phyloP scores from a whole-genome alignment of 2,113 vertebrate genomes.

The Dolichotis patagonum region DNA sequence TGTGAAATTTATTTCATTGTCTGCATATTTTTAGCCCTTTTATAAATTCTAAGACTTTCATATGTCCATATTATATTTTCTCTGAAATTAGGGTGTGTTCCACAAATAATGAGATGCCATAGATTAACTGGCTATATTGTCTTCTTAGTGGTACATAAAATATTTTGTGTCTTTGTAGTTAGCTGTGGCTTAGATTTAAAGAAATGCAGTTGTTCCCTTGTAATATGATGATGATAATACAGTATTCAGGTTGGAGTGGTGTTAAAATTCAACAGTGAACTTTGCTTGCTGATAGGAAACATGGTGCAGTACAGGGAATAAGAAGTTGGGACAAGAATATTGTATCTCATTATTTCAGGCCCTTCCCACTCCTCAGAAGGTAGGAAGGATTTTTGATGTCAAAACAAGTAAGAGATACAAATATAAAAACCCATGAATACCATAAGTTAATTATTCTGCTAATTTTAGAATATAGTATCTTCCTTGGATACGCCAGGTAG shows the following conservation, averaged over 20 bases:
- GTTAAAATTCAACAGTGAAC: neutral
- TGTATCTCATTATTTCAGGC: neutral
- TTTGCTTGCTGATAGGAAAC: neutral
- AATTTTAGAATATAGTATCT: neutral
- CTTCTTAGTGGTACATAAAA: neutral
- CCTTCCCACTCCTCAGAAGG: neutral
- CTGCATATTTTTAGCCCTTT: neutral
- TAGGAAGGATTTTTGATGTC: neutral
- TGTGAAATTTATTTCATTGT: neutral
- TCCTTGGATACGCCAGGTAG: neutral
- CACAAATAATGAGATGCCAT: neutral
- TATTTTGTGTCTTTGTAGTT: neutral
- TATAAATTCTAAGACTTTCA: neutral
- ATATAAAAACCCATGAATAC: neutral
- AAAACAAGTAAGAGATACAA: neutral
- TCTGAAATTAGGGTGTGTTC: neutral
- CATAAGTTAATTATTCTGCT: neutral
- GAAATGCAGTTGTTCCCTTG: neutral
- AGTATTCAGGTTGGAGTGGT: neutral
- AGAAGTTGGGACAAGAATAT: neutral
- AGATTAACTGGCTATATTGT: slow-evolving; percentile 4
- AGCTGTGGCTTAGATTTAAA: slow-evolving; percentile 21
- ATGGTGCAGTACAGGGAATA: neutral
- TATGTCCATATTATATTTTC: neutral
- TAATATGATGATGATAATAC: neutral